Conservation (phyloP, 2,113 vertebrate genomes). For the Melanerpes aurifrons region DNA sequence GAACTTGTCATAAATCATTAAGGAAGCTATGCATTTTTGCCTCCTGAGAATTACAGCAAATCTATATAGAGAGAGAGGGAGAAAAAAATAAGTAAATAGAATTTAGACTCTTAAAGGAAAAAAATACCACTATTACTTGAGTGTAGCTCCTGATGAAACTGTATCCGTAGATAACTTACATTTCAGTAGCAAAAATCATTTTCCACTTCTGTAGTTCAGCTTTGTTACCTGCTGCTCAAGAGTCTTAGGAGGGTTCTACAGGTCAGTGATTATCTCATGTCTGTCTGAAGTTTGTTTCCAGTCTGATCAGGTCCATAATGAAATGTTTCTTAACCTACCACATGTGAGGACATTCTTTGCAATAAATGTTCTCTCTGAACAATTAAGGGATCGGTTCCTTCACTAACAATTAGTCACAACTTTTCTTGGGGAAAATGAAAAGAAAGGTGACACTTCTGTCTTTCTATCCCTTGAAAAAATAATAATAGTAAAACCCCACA, state of each 20-base stretch:
- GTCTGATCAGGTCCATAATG: background rate
- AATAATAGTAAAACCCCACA: no score
- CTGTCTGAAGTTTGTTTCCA: background rate
- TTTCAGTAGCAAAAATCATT: background rate
- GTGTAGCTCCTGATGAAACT: background rate
- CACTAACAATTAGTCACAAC: rapidly evolving
- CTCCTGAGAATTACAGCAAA: background rate
- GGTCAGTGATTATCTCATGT: background rate
- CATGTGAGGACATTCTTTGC: background rate
- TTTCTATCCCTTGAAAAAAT: background rate
- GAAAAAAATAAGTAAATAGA: background rate
- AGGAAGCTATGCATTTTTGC: background rate
- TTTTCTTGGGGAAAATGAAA: background rate
- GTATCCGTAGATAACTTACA: background rate
- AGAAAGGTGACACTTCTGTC: background rate
- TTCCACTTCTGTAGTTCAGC: background rate
- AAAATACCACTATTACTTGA: background rate
- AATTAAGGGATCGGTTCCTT: background rate
- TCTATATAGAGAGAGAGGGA: background rate
- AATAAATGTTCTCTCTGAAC: background rate
- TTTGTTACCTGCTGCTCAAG: background rate
- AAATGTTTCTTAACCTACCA: background rate
- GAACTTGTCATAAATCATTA: background rate
- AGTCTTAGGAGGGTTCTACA: background rate
- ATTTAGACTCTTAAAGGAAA: background rate